Evolutionary conservation across 2,113 vertebrate genomes (phyloP).

Genomic region (Monarcha castaneiventris): DNA sequence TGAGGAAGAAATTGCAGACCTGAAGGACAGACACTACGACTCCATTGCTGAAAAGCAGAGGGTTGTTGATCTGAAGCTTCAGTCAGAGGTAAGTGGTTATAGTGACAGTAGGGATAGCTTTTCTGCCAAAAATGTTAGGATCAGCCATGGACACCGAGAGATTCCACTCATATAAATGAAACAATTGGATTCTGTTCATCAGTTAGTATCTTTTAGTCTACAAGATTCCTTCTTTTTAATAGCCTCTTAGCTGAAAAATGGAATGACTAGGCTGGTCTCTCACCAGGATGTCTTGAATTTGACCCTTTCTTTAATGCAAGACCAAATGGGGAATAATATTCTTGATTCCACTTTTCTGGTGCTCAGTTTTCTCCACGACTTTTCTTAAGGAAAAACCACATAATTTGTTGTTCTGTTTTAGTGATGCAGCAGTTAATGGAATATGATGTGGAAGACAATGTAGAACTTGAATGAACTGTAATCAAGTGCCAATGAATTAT

Average conservation of each 20-base stretch:
- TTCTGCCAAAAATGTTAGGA: neutral
- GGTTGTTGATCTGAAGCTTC: constrained; percentile 84
- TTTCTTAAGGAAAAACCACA: neutral
- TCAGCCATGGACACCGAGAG: neutral
- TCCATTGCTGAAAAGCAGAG: constrained; percentile 89
- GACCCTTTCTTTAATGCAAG: neutral
- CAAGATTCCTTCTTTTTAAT: neutral
- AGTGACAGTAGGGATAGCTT: neutral
- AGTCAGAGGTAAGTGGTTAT: constrained; percentile 79
- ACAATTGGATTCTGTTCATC: neutral
- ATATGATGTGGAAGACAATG: neutral
- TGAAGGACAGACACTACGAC: constrained; percentile 85
- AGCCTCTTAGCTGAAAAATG: neutral
- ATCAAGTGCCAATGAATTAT: neutral
- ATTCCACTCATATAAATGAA: rapidly evolving
- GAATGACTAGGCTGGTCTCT: neutral
- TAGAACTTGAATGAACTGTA: neutral
- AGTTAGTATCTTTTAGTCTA: neutral
- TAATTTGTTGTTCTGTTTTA: neutral
- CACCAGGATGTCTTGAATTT: neutral
- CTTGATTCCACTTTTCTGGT: neutral
- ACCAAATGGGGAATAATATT: neutral
- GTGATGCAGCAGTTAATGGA: neutral
- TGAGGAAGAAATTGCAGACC: constrained; percentile 89
- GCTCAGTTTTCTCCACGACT: neutral